A percentile compares a stretch with the other conserved stretches of the same genome.
Conservation (phyloP, 2,888 invertebrate genomes). For the Leucoma salicis region DNA sequence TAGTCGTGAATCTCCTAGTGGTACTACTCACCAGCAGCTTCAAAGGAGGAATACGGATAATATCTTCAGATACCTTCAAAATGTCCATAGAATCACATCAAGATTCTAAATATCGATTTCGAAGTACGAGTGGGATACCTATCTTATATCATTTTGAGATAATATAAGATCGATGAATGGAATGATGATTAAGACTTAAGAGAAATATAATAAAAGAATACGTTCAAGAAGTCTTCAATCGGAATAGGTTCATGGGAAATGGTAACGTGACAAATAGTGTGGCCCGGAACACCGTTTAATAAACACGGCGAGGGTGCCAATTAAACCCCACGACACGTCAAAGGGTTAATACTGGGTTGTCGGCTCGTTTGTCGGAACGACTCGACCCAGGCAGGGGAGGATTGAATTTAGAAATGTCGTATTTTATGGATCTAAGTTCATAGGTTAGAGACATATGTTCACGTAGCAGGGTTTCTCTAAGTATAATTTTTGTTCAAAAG, state of each 20-base stretch:
- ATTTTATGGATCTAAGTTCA: constrained; percentile 32
- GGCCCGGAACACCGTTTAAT: constrained; percentile 62
- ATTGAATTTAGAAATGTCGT: constrained; percentile 39
- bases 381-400: constrained; percentile 21
- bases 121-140: too few relatives aligned
- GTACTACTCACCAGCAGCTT: too few relatives aligned
- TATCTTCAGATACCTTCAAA: too few relatives aligned
- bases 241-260: constrained; percentile 49
- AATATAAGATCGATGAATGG: too few relatives aligned
- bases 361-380: constrained; percentile 40
- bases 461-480: too few relatives aligned
- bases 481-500: too few relatives aligned
- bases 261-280: constrained; percentile 59
- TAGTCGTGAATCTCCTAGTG: too few relatives aligned
- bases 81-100: too few relatives aligned
- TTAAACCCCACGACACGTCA: constrained; percentile 74
- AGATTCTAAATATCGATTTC: too few relatives aligned
- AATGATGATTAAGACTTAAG: neutral
- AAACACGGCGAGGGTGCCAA: constrained; percentile 62
- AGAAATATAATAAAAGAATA: neutral
- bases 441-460: constrained; percentile 28
- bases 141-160: too few relatives aligned
- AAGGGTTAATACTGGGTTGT: constrained; percentile 69
- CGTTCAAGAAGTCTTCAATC: neutral
- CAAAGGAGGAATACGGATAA: too few relatives aligned